phyloP scores from a whole-genome alignment of 2,888 invertebrate species.

The Andrena minutula region DNA sequence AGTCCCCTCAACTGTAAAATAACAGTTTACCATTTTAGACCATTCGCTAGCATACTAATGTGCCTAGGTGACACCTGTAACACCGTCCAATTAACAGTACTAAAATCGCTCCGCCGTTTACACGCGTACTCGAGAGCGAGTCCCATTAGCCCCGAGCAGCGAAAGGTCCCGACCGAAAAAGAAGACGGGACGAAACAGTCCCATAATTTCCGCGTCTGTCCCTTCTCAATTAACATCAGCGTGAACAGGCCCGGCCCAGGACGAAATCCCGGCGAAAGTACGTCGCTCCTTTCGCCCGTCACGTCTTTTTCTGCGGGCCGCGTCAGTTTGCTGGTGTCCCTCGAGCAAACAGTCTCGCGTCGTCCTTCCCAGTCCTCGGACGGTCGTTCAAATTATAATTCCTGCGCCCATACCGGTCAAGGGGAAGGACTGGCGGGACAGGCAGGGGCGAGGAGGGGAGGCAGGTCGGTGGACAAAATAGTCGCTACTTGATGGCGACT shows the following conservation, averaged over 20 bases:
- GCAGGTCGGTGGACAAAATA: conserved; percentile 76
- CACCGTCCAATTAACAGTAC: not conserved
- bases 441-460: conserved; percentile 11
- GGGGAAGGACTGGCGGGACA: conserved; percentile 20
- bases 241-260: not conserved
- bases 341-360: conserved; percentile 58
- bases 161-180: not conserved
- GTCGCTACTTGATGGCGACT: conserved; percentile 83
- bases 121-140: not conserved
- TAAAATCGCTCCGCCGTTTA: not conserved
- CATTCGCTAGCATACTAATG: too few relatives aligned
- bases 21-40: too few relatives aligned
- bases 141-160: not conserved
- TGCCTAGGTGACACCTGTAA: too few relatives aligned
- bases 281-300: conserved; percentile 37
- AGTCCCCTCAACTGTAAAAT: too few relatives aligned
- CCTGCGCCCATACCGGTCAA: conserved; percentile 50
- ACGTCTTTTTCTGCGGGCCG: conserved; percentile 49
- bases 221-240: conserved; percentile 46
- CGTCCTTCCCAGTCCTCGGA: conserved; percentile 53
- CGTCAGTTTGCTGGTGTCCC: conserved; percentile 59
- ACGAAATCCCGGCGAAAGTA: conserved; percentile 42
- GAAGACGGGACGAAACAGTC: not conserved
- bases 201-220: not conserved
- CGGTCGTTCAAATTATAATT: conserved; percentile 74